Conservation (phyloP, 2,888 invertebrate species). For the Eupsilia transversa region DNA sequence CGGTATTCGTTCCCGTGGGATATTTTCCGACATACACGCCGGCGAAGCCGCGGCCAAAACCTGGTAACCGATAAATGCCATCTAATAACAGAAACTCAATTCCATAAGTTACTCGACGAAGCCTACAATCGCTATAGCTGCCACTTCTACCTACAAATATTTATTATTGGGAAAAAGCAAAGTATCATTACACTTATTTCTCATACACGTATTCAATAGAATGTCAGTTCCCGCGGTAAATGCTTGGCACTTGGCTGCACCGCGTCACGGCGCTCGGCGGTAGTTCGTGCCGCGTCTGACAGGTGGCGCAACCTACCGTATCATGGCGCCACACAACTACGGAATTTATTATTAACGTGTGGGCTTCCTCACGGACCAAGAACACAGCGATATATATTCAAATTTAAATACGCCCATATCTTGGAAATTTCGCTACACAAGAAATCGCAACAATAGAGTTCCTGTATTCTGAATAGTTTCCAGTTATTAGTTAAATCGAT, state of each 20-base stretch:
- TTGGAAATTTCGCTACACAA: slow-evolving; percentile 20
- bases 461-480: slow-evolving; percentile 44
- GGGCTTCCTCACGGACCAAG: slow-evolving; percentile 61
- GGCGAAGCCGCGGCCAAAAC: background rate
- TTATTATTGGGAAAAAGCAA: slow-evolving; percentile 51
- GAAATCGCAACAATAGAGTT: slow-evolving; percentile 31
- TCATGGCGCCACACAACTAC: slow-evolving; percentile 65
- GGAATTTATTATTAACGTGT: slow-evolving; percentile 66
- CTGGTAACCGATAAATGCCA: background rate
- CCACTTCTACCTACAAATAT: slow-evolving; percentile 32
- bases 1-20: background rate
- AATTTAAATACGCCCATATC: slow-evolving; percentile 30
- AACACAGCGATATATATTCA: slow-evolving; percentile 38
- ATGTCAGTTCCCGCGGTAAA: slow-evolving; percentile 63
- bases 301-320: slow-evolving; percentile 65
- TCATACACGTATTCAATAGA: slow-evolving; percentile 58
- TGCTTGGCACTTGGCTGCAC: slow-evolving; percentile 55
- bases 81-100: background rate
- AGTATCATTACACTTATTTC: slow-evolving; percentile 55
- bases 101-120: background rate
- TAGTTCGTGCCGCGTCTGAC: slow-evolving; percentile 65
- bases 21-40: background rate
- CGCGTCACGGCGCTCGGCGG: slow-evolving; percentile 52
- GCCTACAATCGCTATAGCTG: background rate
- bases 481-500: slow-evolving; percentile 47